Conservation (phyloP, 2,888 invertebrate species). For the Augochlorella aurata region DNA sequence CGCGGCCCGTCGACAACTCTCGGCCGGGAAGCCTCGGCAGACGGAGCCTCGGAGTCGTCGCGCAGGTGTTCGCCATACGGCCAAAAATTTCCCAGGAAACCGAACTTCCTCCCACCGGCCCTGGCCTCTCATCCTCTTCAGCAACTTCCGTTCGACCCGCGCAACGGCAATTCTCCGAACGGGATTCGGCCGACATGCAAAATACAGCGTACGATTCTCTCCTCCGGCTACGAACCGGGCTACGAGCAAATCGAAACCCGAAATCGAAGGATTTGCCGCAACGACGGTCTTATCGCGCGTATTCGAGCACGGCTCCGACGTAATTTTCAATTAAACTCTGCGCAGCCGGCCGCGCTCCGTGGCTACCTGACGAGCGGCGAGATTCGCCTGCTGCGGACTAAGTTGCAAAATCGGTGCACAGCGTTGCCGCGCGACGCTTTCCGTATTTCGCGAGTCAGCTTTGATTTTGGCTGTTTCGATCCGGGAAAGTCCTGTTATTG, state of each 20-base stretch:
- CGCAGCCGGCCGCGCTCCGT: not conserved
- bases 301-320: conserved; percentile 8
- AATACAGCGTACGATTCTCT: not conserved
- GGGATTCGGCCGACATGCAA: not conserved
- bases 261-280: conserved; percentile 13
- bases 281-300: conserved; percentile 13
- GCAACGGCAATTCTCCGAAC: not conserved
- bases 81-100: conserved; percentile 36
- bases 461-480: too few species aligned
- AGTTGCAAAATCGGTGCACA: not conserved
- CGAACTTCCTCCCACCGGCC: not conserved
- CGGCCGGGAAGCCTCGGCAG: not conserved
- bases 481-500: too few species aligned
- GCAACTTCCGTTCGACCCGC: not conserved
- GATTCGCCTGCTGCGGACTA: not conserved
- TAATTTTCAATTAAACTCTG: conserved; percentile 31
- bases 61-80: conserved; percentile 32
- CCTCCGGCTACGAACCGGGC: not conserved
- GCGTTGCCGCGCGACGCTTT: not conserved
- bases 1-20: not conserved
- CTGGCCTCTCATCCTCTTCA: not conserved
- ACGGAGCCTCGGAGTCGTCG: too few species aligned
- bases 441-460: too few species aligned
- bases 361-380: not conserved
- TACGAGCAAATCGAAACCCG: not conserved